Evolutionary conservation across 1,140 invertebrate genomes (phyloP), one percentile per base, ranked within the genome.

Genomic region (Hyles vespertilio): DNA sequence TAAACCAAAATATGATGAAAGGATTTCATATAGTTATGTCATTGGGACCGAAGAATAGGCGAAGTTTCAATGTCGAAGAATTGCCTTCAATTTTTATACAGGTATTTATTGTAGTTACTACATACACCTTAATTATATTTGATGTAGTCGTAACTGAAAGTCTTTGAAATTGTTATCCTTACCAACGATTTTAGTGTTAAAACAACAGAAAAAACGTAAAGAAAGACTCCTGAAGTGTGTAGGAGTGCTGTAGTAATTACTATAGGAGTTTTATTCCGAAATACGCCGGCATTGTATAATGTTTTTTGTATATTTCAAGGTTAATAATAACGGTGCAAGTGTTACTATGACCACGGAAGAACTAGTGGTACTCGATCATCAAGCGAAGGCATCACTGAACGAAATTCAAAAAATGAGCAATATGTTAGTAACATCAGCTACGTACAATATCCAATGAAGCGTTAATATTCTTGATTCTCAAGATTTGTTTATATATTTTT

Each of bases 321-420:
- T 94, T 9, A 89, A 92, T 57, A 92, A 92, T 59, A 91, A 87
- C 47, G 91, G 91, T 56, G 92, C 91, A 52, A 88, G 81, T 7
- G 79, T 95, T 10, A 92, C 92, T 7, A 96, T 96, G 91, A 96
- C 96, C 11, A 97, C 96, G 0, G 91, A 93, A 70, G 92, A 94
- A 67, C 76, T 98, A 59, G 90, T 96, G 22, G 90, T 92, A 40
- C 87, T 94, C 10, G 92, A 94, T 69, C 90, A 92, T 48, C 91
- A 96, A 71, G 92, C 95, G 3, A 93, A 92, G 67, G 93, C 95
- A 65, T 92, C 93, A 2, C 84, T 95, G 33, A 91, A 93, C 65
- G 95, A 97, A 90, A 94, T 97, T 62, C 93, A 95, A 67, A 86
- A 93, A 58, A 93, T 96, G 91, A 96, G 94, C 70, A 95, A 95